Evolutionary conservation across 2,888 invertebrate species (phyloP).

Genomic region (Eupithecia centaureata): DNA sequence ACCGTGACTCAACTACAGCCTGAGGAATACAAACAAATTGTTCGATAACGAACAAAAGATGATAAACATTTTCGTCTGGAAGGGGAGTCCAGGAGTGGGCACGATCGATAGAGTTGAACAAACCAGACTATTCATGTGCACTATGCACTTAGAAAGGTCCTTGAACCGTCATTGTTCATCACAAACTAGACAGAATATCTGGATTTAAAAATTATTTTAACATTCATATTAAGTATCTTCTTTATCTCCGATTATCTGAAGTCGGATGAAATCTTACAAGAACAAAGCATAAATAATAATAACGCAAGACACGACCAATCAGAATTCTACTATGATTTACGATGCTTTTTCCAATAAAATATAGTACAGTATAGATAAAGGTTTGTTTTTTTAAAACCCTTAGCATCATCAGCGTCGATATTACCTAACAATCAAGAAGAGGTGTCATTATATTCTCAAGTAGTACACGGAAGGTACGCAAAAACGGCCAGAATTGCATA

Average conservation of each 20-base stretch:
- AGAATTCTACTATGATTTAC: background rate
- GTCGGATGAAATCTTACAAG: background rate
- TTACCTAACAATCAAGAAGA: background rate
- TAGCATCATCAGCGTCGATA: too few relatives aligned
- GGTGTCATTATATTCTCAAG: background rate
- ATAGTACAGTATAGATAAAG: too few relatives aligned
- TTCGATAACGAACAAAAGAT: conserved; percentile 10
- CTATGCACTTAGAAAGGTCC: conserved; percentile 24
- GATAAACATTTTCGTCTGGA: conserved; percentile 13
- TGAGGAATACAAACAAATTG: conserved; percentile 10
- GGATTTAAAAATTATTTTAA: too few relatives aligned
- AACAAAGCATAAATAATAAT: background rate
- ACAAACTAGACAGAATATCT: background rate
- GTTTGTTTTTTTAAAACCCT: too few relatives aligned
- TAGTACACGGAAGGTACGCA: conserved; percentile 30
- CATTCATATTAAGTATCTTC: background rate
- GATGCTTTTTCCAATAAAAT: too few relatives aligned
- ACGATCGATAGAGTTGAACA: conserved; percentile 22
- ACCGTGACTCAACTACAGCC: background rate
- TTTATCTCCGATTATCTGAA: background rate
- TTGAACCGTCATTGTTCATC: conserved; percentile 20
- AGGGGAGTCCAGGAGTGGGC: conserved; percentile 11
- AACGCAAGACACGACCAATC: background rate
- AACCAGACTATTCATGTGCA: conserved; percentile 13
- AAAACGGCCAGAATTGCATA: conserved; percentile 65